A percentile compares a stretch with the other conserved stretches of the same genome.
Conservation (phyloP, 2,113 vertebrate species). For the Actenoides lindsayi region DNA sequence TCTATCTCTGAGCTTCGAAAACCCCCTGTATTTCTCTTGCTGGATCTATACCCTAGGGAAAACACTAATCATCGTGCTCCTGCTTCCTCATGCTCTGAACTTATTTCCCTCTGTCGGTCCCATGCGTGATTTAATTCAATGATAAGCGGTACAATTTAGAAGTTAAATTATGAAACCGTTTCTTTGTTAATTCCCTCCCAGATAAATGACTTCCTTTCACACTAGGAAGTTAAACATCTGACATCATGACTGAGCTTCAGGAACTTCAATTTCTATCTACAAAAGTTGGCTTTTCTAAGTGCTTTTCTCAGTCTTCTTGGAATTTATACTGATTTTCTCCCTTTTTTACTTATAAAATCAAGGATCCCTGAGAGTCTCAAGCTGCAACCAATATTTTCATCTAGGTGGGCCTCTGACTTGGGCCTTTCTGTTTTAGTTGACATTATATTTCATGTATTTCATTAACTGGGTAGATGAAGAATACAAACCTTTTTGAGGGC, state of each 20-base stretch:
- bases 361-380: background rate
- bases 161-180: slow-evolving; percentile 40
- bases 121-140: slow-evolving; percentile 9
- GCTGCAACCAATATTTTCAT: background rate
- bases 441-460: background rate
- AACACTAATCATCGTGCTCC: slow-evolving; percentile 6
- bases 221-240: slow-evolving; percentile 46
- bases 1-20: slow-evolving; percentile 1
- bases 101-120: background rate
- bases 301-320: background rate
- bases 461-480: background rate
- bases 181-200: slow-evolving; percentile 36
- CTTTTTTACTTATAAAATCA: background rate
- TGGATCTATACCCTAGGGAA: background rate
- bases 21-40: background rate
- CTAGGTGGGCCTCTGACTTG: background rate
- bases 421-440: background rate
- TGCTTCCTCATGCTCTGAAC: background rate
- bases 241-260: slow-evolving; percentile 3
- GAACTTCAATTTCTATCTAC: background rate
- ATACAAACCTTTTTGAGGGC: background rate
- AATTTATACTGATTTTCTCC: background rate
- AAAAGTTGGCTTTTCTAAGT: background rate
- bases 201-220: slow-evolving; percentile 45
- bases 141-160: slow-evolving; percentile 51